Evolutionary conservation across 2,113 vertebrate species (phyloP).

Genomic region (Scalopus aquaticus): DNA sequence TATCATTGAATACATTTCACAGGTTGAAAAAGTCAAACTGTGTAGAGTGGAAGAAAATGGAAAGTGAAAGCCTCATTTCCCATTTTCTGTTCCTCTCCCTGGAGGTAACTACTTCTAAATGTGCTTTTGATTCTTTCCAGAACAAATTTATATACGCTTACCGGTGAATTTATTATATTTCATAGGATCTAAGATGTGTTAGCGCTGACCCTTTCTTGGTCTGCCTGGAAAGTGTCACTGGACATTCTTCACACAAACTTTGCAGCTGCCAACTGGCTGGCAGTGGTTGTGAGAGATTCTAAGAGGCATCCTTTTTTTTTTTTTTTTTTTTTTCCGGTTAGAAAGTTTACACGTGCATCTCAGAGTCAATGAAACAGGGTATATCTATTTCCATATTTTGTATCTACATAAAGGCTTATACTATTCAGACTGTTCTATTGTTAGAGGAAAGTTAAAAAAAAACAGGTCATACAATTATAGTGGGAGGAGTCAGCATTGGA

Average conservation of each 20-base stretch:
- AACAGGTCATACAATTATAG: not conserved
- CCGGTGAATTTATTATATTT: not conserved
- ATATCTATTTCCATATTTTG: not conserved
- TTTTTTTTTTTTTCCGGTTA: not conserved
- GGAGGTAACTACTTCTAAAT: constrained; percentile 13
- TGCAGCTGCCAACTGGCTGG: not conserved
- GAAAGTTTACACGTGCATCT: not conserved
- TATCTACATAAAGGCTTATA: not conserved
- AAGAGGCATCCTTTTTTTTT: not conserved
- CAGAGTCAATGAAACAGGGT: not conserved
- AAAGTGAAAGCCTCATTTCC: not conserved
- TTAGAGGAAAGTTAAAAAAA: not conserved
- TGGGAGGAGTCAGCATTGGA: not conserved
- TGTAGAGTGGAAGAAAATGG: not conserved
- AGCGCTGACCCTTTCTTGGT: not conserved
- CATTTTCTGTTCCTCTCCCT: not conserved
- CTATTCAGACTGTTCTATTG: not conserved
- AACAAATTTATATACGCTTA: not conserved
- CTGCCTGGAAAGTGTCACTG: not conserved
- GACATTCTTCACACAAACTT: not conserved
- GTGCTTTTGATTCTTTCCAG: constrained; percentile 21
- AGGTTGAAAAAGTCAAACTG: not conserved
- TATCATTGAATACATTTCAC: constrained; percentile 14
- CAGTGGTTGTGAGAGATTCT: not conserved
- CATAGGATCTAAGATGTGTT: not conserved